Conservation (phyloP, 1,140 invertebrate genomes). For the Formica selysi region DNA sequence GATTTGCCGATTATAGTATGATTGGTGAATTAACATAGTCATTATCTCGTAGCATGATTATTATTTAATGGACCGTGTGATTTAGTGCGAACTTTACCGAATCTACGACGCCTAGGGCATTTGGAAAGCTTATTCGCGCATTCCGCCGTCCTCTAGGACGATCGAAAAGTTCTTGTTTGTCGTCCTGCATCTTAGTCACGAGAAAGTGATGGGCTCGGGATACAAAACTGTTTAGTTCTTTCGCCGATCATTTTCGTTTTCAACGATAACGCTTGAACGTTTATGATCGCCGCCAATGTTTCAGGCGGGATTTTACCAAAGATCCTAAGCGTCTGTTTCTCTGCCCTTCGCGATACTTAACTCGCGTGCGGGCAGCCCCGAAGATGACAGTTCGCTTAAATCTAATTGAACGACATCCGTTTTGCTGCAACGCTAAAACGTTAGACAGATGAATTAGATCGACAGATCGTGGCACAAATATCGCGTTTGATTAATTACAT, state of each 20-base stretch:
- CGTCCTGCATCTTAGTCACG: too few species aligned
- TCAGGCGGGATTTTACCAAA: constrained; percentile 51
- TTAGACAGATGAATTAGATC: background rate
- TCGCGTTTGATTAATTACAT: background rate
- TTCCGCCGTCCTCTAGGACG: background rate
- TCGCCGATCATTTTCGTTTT: constrained; percentile 37
- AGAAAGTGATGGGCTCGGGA: background rate
- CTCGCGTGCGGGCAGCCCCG: background rate
- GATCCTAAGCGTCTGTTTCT: constrained; percentile 49
- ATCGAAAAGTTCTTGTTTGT: constrained; percentile 6
- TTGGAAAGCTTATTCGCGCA: constrained; percentile 31
- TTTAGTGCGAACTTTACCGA: constrained; percentile 52
- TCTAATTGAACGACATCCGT: background rate
- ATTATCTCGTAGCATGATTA: constrained; percentile 46
- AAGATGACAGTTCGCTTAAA: background rate
- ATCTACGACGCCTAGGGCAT: constrained; percentile 22
- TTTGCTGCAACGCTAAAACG: background rate
- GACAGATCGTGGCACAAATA: background rate
- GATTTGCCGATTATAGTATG: constrained; percentile 46
- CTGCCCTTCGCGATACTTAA: background rate
- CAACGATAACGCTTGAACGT: constrained; percentile 63
- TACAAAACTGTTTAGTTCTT: background rate
- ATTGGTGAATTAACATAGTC: constrained; percentile 54
- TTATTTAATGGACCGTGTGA: constrained; percentile 66
- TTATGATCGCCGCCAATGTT: constrained; percentile 4